Evolutionary conservation across 2,888 invertebrate genomes (phyloP).

Genomic region (Thereva unica): DNA sequence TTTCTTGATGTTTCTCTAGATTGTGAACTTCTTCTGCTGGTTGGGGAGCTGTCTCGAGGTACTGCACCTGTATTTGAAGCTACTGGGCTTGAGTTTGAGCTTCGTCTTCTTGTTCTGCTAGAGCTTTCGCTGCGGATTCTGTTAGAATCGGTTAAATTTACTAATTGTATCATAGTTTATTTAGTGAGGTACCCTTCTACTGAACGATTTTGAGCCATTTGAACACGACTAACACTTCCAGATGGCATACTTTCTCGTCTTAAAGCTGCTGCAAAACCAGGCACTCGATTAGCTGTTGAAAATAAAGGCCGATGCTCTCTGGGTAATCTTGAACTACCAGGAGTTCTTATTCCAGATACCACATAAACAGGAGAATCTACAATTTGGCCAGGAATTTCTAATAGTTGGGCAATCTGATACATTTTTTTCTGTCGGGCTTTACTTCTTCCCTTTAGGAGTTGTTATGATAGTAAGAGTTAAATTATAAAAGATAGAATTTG

Average conservation of each 20-base stretch:
- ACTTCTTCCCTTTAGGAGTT: slow-evolving; percentile 70
- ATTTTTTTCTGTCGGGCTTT: slow-evolving; percentile 96
- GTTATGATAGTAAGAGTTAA: slow-evolving; percentile 4
- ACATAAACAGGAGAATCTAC: slow-evolving; percentile 53
- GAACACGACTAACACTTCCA: slow-evolving; percentile 53
- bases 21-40: slow-evolving; percentile 58
- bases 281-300: slow-evolving; percentile 59
- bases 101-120: slow-evolving; percentile 56
- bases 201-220: slow-evolving; percentile 55
- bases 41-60: slow-evolving; percentile 56
- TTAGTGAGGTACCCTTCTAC: slow-evolving; percentile 51
- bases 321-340: slow-evolving; percentile 47
- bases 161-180: too few relatives aligned
- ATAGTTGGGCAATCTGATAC: slow-evolving; percentile 88
- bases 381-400: slow-evolving; percentile 73
- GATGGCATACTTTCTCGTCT: slow-evolving; percentile 56
- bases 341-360: slow-evolving; percentile 54
- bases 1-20: slow-evolving; percentile 54
- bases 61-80: slow-evolving; percentile 60
- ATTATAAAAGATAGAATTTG: background rate
- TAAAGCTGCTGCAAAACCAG: slow-evolving; percentile 65
- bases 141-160: too few relatives aligned
- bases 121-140: slow-evolving; percentile 46
- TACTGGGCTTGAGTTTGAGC: slow-evolving; percentile 59
- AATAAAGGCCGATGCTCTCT: slow-evolving; percentile 63